Percentiles rank a stretch among this genome's conserved stretches.
phyloP scores from a whole-genome alignment of 2,113 vertebrate species.

The Brachypodius melanocephalos region DNA sequence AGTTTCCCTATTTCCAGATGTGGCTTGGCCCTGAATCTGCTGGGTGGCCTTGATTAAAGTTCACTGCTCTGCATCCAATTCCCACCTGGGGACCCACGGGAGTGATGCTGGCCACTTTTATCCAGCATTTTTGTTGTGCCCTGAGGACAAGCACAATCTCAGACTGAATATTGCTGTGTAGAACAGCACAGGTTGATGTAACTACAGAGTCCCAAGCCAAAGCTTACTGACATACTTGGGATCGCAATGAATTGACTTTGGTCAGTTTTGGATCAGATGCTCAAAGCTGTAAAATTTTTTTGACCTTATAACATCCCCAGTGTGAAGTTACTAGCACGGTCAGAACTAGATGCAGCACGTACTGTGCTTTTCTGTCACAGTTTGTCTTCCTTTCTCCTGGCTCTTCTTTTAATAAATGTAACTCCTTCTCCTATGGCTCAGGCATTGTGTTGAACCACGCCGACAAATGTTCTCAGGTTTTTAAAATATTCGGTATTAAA shows the following conservation, averaged over 20 bases:
- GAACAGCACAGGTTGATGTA: neutral
- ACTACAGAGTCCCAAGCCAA: neutral
- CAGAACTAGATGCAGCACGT: neutral
- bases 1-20: neutral
- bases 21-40: neutral
- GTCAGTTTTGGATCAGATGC: neutral
- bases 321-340: neutral
- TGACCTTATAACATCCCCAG: neutral
- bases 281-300: neutral
- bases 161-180: neutral
- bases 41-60: neutral
- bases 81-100: accelerated
- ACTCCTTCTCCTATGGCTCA: slow-evolving; percentile 1
- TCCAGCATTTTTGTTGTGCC: neutral
- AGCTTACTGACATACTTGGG: neutral
- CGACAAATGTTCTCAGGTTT: slow-evolving; percentile 41
- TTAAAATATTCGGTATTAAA: slow-evolving; percentile 58
- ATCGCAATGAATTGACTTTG: neutral
- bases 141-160: neutral
- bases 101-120: neutral
- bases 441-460: neutral
- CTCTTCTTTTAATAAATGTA: slow-evolving; percentile 35
- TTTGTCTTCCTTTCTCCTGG: slow-evolving; percentile 1
- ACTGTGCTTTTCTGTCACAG: neutral
- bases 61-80: neutral